These are phyloP conservation scores for Bombus confusus DNA, from an alignment of 1,140 invertebrate species.

Conservation along the genomic window DNA sequence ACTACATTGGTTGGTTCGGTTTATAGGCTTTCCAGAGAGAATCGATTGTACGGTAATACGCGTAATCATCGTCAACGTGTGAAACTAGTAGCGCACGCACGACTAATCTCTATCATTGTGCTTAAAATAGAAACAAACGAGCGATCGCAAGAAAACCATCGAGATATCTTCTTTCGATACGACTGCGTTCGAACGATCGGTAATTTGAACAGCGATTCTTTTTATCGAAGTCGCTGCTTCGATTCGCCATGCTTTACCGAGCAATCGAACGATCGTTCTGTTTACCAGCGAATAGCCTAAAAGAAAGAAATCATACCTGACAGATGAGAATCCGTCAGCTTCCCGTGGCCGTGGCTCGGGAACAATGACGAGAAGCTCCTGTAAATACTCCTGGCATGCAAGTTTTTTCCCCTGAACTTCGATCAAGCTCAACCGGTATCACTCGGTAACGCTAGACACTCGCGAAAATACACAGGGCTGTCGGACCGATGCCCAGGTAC, in stretches of 20 bases:
- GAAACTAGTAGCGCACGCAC: background rate
- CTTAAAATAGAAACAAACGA: slow-evolving; percentile 6
- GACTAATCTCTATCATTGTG: background rate
- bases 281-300: background rate
- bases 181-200: background rate
- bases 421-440: slow-evolving; percentile 11
- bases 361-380: slow-evolving; percentile 33
- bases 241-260: background rate
- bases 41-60: slow-evolving; percentile 22
- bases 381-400: slow-evolving; percentile 46
- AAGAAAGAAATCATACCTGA: slow-evolving; percentile 18
- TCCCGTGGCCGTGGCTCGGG: slow-evolving; percentile 47
- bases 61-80: background rate
- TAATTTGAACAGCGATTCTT: background rate
- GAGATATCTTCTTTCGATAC: too few species aligned
- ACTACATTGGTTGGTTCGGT: slow-evolving; percentile 22
- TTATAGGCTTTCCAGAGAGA: slow-evolving; percentile 2
- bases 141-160: background rate
- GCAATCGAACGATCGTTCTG: background rate
- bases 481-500: slow-evolving; percentile 43
- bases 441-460: background rate
- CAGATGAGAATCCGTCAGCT: slow-evolving; percentile 50
- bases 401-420: slow-evolving; percentile 4
- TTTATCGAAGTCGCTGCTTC: background rate
- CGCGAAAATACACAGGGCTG: slow-evolving; percentile 25